Evolutionary conservation across 1,140 invertebrate species (phyloP), one percentile per base, ranked within the genome.

Genomic region (Drosophila pectinifera): DNA sequence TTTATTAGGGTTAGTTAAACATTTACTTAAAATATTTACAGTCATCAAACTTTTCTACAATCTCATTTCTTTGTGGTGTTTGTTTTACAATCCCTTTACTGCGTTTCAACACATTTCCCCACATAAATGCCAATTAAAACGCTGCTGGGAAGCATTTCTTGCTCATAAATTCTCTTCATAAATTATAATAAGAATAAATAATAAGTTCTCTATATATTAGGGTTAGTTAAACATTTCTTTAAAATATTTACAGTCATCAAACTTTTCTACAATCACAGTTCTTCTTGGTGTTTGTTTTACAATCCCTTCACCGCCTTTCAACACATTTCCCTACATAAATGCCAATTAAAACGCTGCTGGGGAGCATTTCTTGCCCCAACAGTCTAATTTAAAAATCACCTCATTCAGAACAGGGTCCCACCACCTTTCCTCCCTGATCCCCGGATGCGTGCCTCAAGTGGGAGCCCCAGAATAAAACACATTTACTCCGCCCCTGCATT

Each of bases 81-180:
- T 49, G n/a, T 34, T 54, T 54, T 26, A 18, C 16, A 28, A 51
- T 34, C 36, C 7, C 28, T 51, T 51, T 7, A 7, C 7, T 7
- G 28, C 18, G 14, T 59, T 61, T 59, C 64, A 39, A 39, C 51
- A 34, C 31, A 24, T 46, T n/a, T 36, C 11, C 24, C 18, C 36
- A 14, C 22, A 36, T 63, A 54, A 39, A 65, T 57, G 42, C 31
- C 36, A 78, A 79, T 86, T 79, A 70, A 83, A 88, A 73, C 83
- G 70, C 79, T 83, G 83, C 79, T 88, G 83, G 83, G 84, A 84
- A 88, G 59, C 83, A 83, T 59, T 89, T 69, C n/a, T n/a, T n/a
- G n/a, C n/a, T n/a, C n/a, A n/a, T n/a, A n/a, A n/a, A n/a, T n/a
- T n/a, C n/a, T n/a, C n/a, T n/a, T n/a, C n/a, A n/a, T n/a, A n/a